Base-by-base conservation (phyloP, 1,140 invertebrate genomes). In the Brachionus koreanus region DNA sequence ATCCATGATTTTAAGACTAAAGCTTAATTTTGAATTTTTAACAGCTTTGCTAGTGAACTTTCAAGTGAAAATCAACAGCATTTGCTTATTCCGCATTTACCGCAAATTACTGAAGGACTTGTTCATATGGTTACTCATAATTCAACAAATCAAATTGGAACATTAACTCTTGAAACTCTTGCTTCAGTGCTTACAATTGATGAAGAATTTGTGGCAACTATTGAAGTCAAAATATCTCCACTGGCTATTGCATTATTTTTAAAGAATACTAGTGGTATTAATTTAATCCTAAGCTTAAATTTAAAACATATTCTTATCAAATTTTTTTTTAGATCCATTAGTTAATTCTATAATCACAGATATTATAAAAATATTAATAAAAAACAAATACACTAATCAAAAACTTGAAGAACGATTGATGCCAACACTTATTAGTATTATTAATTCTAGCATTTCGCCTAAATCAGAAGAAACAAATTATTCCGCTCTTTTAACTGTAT, bases 231-330 rank as follows among this genome's bases (percentile, higher is more conserved):
- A 87, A 89, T 94, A 5, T 91, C 91, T 61, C 92, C 93, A 1
- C 85, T 94, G 42, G 91, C 91, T 5, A 92, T 93, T 83, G 92
- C 92, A 16, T 90, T 92, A 0, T 93, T 94, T 85, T 87, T 94
- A 0, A 93, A 93, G 86, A 92, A 90, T 84, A 90, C 88, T 84
- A 86, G 85, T 83, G 90, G 90, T 89, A 87, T 83, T 82, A 10
- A 82, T 85, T 74, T 82, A 74, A 42, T 33, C 16, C 5, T 37
- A 29, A 3, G 29, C 13, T 23, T 29, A 13, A 25, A 6, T 83
- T 25, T n/a, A n/a, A n/a, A n/a, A n/a, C n/a, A n/a, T n/a, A 23
- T 83, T 42, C 61, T n/a, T 33, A 5, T 39, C 10, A 19, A 69
- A 74, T 16, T 65, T 61, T 77, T 75, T 86, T 83, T 87, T 89